Evolutionary conservation across 2,113 vertebrate genomes (phyloP).

Genomic region (Leptobrachium leishanense): DNA sequence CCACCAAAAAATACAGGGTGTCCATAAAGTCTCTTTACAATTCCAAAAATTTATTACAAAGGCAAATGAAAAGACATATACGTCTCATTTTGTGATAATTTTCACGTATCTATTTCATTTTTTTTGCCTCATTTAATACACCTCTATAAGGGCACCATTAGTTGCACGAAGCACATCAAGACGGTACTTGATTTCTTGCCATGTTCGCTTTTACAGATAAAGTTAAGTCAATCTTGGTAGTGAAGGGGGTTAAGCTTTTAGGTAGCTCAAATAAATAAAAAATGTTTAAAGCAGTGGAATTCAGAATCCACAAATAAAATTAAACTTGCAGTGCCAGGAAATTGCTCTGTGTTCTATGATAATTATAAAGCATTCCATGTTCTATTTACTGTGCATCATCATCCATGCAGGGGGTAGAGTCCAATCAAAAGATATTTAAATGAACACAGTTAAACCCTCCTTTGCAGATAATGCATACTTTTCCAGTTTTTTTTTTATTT

Average conservation of each 20-base stretch:
- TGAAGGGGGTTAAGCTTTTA: not conserved
- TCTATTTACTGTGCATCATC: conserved; percentile 43
- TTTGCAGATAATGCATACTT: conserved; percentile 13
- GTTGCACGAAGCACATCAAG: too few species aligned
- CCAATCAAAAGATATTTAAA: conserved; percentile 44
- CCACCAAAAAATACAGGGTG: too few species aligned
- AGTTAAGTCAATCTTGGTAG: too few species aligned
- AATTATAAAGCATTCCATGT: conserved; percentile 35
- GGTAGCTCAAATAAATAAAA: not conserved
- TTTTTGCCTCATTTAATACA: too few species aligned
- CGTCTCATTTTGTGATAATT: too few species aligned
- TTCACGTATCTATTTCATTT: too few species aligned
- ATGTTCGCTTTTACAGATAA: too few species aligned
- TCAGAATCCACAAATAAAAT: conserved; percentile 22
- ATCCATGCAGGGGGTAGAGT: conserved; percentile 39
- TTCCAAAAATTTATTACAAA: too few species aligned
- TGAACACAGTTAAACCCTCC: conserved; percentile 27
- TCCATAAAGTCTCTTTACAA: too few species aligned
- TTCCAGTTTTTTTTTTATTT: conserved; percentile 18
- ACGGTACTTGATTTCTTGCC: too few species aligned
- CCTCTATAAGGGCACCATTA: too few species aligned
- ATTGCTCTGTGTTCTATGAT: conserved; percentile 32
- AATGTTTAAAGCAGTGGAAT: conserved; percentile 10
- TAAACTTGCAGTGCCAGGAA: conserved; percentile 17
- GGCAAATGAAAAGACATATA: too few species aligned